Percentiles rank a stretch among this genome's conserved stretches.
These are phyloP conservation scores for Dissostichus mawsoni DNA, from an alignment of 2,113 vertebrate genomes.

Conservation along the genomic window DNA sequence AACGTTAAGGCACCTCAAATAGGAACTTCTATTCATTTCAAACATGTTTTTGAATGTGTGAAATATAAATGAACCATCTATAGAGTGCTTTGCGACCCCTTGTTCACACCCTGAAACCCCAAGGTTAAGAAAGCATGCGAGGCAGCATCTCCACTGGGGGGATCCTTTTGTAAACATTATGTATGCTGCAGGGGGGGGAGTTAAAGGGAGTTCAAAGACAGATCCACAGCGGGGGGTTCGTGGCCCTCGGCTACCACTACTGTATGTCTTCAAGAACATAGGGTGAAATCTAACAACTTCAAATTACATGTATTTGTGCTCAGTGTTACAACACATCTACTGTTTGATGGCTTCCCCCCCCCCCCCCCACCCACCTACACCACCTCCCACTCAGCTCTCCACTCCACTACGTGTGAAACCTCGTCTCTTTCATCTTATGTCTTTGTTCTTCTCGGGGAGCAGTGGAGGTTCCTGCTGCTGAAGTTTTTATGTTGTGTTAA, in stretches of 20 bases:
- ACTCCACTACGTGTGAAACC: slow-evolving; percentile 52
- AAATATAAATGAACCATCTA: no score
- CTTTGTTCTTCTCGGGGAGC: slow-evolving; percentile 66
- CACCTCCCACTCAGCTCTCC: slow-evolving; percentile 21
- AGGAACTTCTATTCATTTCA: neutral
- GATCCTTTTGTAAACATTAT: slow-evolving; percentile 10
- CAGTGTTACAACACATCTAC: neutral
- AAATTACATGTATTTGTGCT: slow-evolving; percentile 31
- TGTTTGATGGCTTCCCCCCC: neutral
- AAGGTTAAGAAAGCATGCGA: neutral
- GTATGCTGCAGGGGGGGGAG: neutral
- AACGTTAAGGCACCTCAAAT: neutral
- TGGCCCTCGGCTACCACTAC: slow-evolving; percentile 1
- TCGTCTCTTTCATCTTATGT: slow-evolving; percentile 56
- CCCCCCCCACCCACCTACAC: slow-evolving; percentile 22
- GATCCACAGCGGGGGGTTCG: neutral
- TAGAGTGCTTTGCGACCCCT: no score
- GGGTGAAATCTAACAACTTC: slow-evolving; percentile 14
- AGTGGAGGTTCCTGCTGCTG: slow-evolving; percentile 41
- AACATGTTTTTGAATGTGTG: neutral
- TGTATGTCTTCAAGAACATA: slow-evolving; percentile 4
- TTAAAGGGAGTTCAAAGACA: slow-evolving; percentile 39
- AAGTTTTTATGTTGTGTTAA: slow-evolving; percentile 54
- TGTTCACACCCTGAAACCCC: neutral
- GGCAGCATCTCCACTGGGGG: neutral